phyloP scores from a whole-genome alignment of 2,797 vertebrate genomes.

The Rhodeus uyekii region DNA sequence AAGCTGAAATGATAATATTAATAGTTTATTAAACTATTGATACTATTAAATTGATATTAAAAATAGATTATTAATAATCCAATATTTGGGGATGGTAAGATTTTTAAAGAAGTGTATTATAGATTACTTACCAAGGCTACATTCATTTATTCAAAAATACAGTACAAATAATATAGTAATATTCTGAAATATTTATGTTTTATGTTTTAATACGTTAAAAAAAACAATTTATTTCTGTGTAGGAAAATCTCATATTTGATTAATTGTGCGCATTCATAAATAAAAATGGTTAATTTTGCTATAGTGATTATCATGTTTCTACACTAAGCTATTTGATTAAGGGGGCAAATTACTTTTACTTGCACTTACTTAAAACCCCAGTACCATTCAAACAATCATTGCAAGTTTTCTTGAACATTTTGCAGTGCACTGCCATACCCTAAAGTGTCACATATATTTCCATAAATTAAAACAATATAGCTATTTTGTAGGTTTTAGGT shows the following conservation, averaged over 20 bases:
- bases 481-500: background rate
- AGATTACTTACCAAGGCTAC: background rate
- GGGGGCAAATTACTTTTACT: background rate
- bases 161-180: no score
- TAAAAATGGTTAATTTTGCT: background rate
- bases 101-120: background rate
- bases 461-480: background rate
- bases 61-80: no score
- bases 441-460: background rate
- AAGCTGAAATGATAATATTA: no score
- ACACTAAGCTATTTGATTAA: background rate
- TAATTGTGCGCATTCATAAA: background rate
- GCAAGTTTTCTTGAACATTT: background rate
- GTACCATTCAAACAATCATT: background rate
- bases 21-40: no score
- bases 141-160: background rate
- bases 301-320: background rate
- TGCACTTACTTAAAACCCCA: background rate
- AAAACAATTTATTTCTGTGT: background rate
- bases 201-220: no score
- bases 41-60: no score
- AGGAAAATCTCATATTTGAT: background rate
- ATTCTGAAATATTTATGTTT: background rate
- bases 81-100: background rate
- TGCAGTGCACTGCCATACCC: background rate